Conservation (phyloP, 1,140 invertebrate species). For the Drosophila carrolli region DNA sequence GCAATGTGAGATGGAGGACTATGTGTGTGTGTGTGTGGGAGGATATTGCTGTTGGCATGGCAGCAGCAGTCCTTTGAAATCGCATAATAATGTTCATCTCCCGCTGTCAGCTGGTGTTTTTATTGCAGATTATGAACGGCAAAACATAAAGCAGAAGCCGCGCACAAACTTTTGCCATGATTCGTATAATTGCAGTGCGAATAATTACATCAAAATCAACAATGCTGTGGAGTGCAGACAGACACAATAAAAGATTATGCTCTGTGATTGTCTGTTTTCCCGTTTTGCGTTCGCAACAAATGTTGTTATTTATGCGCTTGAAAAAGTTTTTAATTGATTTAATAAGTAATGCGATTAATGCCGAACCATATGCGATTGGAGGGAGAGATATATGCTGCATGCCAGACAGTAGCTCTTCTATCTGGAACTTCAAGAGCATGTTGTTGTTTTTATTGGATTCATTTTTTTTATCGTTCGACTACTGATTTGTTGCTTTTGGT, state of each 20-base stretch:
- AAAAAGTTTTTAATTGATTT: constrained; percentile 82
- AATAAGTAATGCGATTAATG: constrained; percentile 81
- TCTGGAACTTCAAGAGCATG: constrained; percentile 23
- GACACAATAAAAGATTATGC: constrained; percentile 75
- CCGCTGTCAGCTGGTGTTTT: constrained; percentile 51
- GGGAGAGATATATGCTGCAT: constrained; percentile 16
- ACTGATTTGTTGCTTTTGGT: constrained; percentile 20
- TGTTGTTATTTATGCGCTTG: constrained; percentile 81
- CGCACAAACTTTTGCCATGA: constrained; percentile 64
- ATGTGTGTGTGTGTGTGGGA: constrained; percentile 22
- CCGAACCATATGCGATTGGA: constrained; percentile 58
- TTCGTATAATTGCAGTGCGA: constrained; percentile 80
- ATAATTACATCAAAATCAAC: constrained; percentile 80
- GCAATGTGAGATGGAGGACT: constrained; percentile 55
- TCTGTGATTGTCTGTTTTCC: constrained; percentile 18
- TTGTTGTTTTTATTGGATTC: constrained; percentile 1
- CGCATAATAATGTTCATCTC: constrained; percentile 71
- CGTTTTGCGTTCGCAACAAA: constrained; percentile 55
- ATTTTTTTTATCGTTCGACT: constrained; percentile 13
- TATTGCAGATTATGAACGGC: constrained; percentile 78
- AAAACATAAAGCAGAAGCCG: constrained; percentile 68
- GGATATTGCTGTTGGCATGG: constrained; percentile 51
- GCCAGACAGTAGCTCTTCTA: constrained; percentile 20
- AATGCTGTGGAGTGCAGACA: constrained; percentile 37
- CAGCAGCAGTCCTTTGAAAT: constrained; percentile 77